These are phyloP conservation scores for Cerastoderma edule DNA, from an alignment of 2,888 invertebrate genomes.

Conservation along the genomic window DNA sequence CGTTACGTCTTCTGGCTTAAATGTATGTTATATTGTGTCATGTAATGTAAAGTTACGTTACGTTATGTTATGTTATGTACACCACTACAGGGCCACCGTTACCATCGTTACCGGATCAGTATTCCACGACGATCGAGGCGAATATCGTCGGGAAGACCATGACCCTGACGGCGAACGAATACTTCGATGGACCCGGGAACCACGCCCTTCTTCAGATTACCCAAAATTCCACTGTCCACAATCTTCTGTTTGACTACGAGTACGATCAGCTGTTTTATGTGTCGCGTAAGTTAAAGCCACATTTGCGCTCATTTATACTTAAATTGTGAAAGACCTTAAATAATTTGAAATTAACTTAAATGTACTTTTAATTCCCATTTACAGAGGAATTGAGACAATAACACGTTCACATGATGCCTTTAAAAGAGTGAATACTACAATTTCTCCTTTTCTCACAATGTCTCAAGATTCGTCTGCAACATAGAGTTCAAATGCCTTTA, in stretches of 20 bases:
- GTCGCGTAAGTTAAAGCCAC: conserved; percentile 57
- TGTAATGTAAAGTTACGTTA: neutral
- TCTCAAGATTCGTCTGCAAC: no score
- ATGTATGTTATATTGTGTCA: neutral
- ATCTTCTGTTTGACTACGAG: conserved; percentile 56
- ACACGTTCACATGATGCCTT: no score
- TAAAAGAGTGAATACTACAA: no score
- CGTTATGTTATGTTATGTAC: neutral
- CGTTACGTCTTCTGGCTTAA: neutral
- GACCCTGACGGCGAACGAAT: conserved; percentile 61
- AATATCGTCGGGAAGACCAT: conserved; percentile 60
- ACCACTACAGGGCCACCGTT: conserved; percentile 47
- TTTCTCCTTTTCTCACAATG: no score
- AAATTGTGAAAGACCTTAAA: no score
- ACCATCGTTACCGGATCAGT: conserved; percentile 61
- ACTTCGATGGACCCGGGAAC: conserved; percentile 63
- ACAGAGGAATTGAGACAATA: no score
- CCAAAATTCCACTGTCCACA: conserved; percentile 36
- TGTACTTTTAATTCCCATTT: no score
- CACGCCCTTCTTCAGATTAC: conserved; percentile 54
- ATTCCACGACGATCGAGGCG: conserved; percentile 62
- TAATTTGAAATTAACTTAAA: no score
- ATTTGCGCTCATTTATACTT: no score
- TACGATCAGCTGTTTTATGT: conserved; percentile 64
- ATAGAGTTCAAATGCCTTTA: no score